Evolutionary conservation across 2,797 vertebrate genomes (phyloP), one percentile per base, ranked within the genome.

Genomic region (Phrynocephalus forsythii): DNA sequence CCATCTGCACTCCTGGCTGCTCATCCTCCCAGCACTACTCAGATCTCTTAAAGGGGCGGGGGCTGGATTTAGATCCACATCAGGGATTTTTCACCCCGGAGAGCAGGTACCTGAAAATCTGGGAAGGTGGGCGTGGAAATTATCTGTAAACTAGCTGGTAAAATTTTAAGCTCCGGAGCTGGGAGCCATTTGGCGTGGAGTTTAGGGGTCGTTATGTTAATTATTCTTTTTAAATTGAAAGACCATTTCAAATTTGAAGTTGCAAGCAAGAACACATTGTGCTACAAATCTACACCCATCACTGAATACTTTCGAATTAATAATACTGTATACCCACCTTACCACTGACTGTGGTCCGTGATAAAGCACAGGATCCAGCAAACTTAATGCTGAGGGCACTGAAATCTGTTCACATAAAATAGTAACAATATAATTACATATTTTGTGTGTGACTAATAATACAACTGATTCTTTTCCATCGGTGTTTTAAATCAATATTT

Each of bases 331-430:
- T 72, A 91, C 95, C 96, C 50, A 98, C 98, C 90, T 95, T 96
- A 44, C 91, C 78, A 26, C 72, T 85, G 67, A 92, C 11, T 33
- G 80, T 7, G 20, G 86, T 91, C 63, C 89, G 94, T 91, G 89
- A 91, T 93, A 98, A 44, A 1, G 97, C 95, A 95, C 98, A 98
- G 0, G 97, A 98, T 77, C 97, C 97, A 11, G 96, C 97, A 89
- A 97, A 94, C 0, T 16, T 66, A 92, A 99, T 91, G 89, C 96
- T 98, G 91, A 98, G 89, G 67, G 75, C 85, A 78, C 83, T 82
- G 85, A 95, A 96, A 88, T 96, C 97, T 97, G 94, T 75, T 84
- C 56, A 84, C 24, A 67, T 90, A 79, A 79, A 89, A 92, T 50
- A 90, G 66, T 0, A 83, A 50, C 28, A 44, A 44, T 44, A 5